Evolutionary conservation across 2,113 vertebrate genomes (phyloP), one percentile per base, ranked within the genome.

Genomic region (Ameiurus melas): DNA sequence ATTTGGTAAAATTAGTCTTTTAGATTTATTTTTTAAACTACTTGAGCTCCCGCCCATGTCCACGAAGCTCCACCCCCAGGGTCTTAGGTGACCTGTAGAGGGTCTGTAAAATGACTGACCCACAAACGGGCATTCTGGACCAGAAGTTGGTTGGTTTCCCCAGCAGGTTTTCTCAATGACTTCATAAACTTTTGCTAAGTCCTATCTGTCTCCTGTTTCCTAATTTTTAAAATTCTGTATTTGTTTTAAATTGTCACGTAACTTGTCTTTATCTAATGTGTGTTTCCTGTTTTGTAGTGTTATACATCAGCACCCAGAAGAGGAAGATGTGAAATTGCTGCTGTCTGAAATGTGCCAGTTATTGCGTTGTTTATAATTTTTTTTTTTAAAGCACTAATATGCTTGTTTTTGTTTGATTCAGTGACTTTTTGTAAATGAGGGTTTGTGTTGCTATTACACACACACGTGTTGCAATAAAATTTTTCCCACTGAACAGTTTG

Each of bases 251-350:
- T 73, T 43, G 19, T 43, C 17, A 22, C 33, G 4, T 0, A 9
- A 51, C 22, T 51, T 14, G 5, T 22, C 7, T n/a, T 5, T 14
- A 1, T n/a, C 47, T 22, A 85, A 88, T 73, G 89, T 47, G 88
- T 75, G 90, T 64, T 91, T 77, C 81, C 25, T 36, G 86, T 94
- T 94, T 86, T 91, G 92, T 91, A 99, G 98, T 99, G 89, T 94
- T 99, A 79, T 99, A 99, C 94, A 99, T 99, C 95, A 99, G 98
- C 94, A 99, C 98, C 62, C 98, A 99, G 97, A 99, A 99, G 96
- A 99, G 98, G 92, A 98, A 99, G 94, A 97, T 99, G 94, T 99
- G 95, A 97, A 80, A 92, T 91, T 71, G 62, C 71, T 53, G 83
- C 90, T 89, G 89, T 81, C 66, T 86, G 47, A 16, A 36, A 85